Conservation (phyloP, 2,113 vertebrate genomes). For the Cyprinodon tularosa region DNA sequence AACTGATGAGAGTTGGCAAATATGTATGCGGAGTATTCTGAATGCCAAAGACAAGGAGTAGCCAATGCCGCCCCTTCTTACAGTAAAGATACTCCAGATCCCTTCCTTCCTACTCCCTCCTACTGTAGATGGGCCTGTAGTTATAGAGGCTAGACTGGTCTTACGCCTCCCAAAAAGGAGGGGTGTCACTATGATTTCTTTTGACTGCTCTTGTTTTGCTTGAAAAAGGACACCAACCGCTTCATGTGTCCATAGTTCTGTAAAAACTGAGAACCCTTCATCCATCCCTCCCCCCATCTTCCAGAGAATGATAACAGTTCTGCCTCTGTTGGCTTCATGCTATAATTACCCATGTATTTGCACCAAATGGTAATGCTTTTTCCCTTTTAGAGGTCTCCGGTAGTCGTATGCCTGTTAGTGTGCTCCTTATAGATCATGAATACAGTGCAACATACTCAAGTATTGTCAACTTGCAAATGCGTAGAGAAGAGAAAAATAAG, state of each 20-base stretch:
- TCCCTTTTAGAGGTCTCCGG: constrained; percentile 86
- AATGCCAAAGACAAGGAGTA: constrained; percentile 93
- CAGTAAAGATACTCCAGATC: constrained; percentile 87
- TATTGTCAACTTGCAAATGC: constrained; percentile 99
- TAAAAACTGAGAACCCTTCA: constrained; percentile 82
- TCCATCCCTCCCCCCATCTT: constrained; percentile 76
- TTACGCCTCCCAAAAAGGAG: constrained; percentile 83
- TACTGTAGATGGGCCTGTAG: constrained; percentile 75
- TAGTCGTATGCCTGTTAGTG: constrained; percentile 91
- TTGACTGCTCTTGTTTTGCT: constrained; percentile 89
- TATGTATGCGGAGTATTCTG: constrained; percentile 97
- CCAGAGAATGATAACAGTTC: constrained; percentile 89
- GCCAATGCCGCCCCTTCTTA: constrained; percentile 89
- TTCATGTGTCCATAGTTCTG: constrained; percentile 84
- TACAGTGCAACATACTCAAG: constrained; percentile 84
- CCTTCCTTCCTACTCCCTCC: constrained; percentile 51
- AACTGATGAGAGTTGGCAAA: constrained; percentile 97
- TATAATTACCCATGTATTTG: constrained; percentile 88
- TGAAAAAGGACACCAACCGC: constrained; percentile 86
- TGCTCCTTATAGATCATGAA: constrained; percentile 83
- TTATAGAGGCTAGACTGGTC: constrained; percentile 69
- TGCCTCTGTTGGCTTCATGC: constrained; percentile 87
- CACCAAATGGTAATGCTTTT: constrained; percentile 90
- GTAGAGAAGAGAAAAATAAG: constrained; percentile 76
- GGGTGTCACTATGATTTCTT: constrained; percentile 74